Percentiles rank a stretch among this genome's conserved stretches.
Conservation (phyloP, 2,113 vertebrate genomes). For the Poicephalus gulielmi region DNA sequence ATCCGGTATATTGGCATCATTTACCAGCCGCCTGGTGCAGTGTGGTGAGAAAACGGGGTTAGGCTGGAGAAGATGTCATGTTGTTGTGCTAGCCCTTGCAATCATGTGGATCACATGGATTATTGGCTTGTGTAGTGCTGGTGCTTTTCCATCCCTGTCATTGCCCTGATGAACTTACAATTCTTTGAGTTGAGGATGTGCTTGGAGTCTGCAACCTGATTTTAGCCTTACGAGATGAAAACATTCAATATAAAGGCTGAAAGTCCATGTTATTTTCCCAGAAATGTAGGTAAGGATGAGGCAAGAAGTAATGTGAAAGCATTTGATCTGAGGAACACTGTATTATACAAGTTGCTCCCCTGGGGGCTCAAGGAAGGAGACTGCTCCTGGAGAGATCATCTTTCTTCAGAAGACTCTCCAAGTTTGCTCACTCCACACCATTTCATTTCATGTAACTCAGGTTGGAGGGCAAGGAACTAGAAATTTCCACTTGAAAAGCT, state of each 20-base stretch:
- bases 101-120: no score
- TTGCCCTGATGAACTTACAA: not conserved
- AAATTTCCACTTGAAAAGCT: not conserved
- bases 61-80: not conserved
- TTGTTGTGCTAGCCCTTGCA: not conserved
- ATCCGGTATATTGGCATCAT: accelerated
- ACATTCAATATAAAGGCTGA: not conserved
- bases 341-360: not conserved
- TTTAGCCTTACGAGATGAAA: not conserved
- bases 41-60: not conserved
- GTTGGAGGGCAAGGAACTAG: not conserved
- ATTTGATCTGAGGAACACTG: not conserved
- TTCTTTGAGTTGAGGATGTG: not conserved
- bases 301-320: not conserved
- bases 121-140: not conserved
- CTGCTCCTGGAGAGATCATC: not conserved
- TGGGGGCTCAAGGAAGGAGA: no score
- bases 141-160: not conserved
- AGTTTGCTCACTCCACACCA: not conserved
- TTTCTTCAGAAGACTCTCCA: not conserved
- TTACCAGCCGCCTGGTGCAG: not conserved
- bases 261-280: not conserved
- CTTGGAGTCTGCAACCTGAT: not conserved
- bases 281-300: not conserved
- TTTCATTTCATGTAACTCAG: not conserved